Percentiles rank a stretch among this genome's conserved stretches.
Conservation (phyloP, 2,113 vertebrate species). For the Ochotona curzoniae region DNA sequence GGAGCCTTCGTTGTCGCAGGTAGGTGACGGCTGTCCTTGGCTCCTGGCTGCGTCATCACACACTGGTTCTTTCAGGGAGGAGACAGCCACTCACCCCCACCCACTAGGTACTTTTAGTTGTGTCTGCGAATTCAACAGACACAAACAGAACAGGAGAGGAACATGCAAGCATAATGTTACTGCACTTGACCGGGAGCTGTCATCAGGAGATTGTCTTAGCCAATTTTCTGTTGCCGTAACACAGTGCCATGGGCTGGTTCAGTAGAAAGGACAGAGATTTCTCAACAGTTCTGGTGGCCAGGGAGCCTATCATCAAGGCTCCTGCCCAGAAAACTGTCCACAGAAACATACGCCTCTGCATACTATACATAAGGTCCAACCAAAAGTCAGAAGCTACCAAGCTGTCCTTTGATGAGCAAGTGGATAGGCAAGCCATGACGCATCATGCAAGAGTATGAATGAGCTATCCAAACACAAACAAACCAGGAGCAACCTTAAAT, state of each 20-base stretch:
- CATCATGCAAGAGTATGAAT: no score
- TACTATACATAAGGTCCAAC: not conserved
- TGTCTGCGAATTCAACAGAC: not conserved
- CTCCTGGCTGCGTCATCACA: not conserved
- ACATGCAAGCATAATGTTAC: not conserved
- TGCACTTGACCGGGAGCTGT: not conserved
- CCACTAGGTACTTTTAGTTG: not conserved
- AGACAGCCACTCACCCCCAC: not conserved
- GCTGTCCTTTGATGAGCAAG: no score
- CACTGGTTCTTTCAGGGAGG: no score
- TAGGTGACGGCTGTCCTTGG: not conserved
- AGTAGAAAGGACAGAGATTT: not conserved
- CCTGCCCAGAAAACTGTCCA: not conserved
- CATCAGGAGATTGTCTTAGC: not conserved
- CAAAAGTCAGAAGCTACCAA: not conserved
- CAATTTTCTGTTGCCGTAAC: not conserved
- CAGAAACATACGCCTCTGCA: not conserved
- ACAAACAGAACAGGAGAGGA: not conserved
- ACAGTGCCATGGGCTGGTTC: not conserved
- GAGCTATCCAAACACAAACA: no score
- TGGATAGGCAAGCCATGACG: no score
- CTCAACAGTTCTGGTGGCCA: not conserved
- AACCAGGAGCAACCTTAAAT: no score
- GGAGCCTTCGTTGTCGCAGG: not conserved
- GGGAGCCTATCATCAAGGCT: not conserved